phyloP scores from a whole-genome alignment of 2,797 vertebrate species.

The Eidolon dupreanum region DNA sequence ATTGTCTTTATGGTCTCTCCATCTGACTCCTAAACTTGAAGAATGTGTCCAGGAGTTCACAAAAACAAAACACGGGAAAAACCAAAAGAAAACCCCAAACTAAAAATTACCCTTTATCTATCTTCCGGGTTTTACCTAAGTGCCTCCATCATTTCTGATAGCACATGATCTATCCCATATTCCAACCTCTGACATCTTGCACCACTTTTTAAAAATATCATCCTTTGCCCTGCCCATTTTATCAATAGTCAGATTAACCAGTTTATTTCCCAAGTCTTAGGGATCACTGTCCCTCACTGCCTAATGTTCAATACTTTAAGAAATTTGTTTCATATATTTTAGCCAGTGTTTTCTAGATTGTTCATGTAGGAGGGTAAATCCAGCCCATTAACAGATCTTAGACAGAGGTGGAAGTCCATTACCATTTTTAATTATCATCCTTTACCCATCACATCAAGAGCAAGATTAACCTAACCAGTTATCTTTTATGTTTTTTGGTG shows the following conservation, averaged over 20 bases:
- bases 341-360: background rate
- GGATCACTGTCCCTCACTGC: background rate
- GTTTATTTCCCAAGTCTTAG: background rate
- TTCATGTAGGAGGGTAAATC: background rate
- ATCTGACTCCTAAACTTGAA: background rate
- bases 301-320: background rate
- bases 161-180: background rate
- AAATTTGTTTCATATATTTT: background rate
- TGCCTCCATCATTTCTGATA: background rate
- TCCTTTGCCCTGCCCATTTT: background rate
- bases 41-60: background rate
- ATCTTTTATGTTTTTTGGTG: background rate
- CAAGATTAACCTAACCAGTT: background rate
- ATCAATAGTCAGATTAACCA: background rate
- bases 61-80: constrained; percentile 2
- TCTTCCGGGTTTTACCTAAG: background rate
- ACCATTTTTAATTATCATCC: background rate
- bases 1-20: background rate
- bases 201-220: background rate
- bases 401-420: background rate
- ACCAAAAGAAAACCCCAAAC: background rate
- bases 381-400: background rate
- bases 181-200: background rate
- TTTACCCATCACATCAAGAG: background rate
- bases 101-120: background rate